Evolutionary conservation across 2,113 vertebrate species (phyloP), one percentile per base, ranked within the genome.

Genomic region (Syrrhaptes paradoxus): DNA sequence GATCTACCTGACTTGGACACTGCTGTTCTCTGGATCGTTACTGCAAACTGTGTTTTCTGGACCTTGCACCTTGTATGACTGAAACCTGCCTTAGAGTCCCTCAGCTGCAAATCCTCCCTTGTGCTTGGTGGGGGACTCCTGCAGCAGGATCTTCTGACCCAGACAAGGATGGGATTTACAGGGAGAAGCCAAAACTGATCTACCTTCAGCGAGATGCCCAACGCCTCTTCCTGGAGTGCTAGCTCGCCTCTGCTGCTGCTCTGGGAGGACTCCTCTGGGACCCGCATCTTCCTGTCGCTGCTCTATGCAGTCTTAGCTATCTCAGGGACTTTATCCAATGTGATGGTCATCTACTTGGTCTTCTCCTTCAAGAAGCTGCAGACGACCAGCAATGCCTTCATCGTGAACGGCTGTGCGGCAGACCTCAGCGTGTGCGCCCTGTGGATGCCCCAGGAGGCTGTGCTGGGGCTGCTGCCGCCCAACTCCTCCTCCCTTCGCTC

Each of bases 401-500:
- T 99, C 2, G 98, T 98, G 54, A 99, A 99, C 57, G 98, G 98
- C 61, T 99, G 98, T 7, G 98, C 98, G 5, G 98, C 98, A 1
- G 98, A 99, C 95, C 97, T 99, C 22, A 97, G 98, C 45, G 98
- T 99, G 68, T 99, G 98, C 14, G 98, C 98, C 36, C 97, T 99
- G 87, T 99, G 98, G 98, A 99, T 99, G 98, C 98, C 98, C 31
- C 98, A 98, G 93, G 98, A 99, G 96, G 98, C 98, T 7, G 98
- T 98, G 87, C 92, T 98, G 71, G 98, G 98, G 91, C 95, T 98
- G 52, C 96, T 98, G 87, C 98, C 98, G 13, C 87, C 92, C 91
- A 97, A 93, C 81, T 96, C 96, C 49, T 91, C 97, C 31, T 96
- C 95, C 18, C 95, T 91, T 12, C 93, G 93, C 48, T 97, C 97